phyloP scores from a whole-genome alignment of 2,113 vertebrate species.

The Neodontobutis hainanensis region DNA sequence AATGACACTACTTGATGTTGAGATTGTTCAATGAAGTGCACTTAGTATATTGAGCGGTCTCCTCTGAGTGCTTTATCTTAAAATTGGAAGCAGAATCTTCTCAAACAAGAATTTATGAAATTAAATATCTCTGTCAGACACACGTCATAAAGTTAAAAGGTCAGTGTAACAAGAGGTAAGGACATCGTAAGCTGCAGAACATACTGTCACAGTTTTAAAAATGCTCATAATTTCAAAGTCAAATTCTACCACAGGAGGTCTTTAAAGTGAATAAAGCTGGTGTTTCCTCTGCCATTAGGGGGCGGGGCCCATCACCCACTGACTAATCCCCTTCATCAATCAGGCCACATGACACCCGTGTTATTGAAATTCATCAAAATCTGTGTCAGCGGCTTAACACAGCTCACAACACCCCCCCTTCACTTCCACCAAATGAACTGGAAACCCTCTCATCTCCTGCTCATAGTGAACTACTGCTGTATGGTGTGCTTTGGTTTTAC shows the following conservation, averaged over 20 bases:
- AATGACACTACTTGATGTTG: too few species aligned
- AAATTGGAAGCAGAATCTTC: too few species aligned
- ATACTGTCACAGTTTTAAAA: background rate
- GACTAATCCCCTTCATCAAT: constrained; percentile 44
- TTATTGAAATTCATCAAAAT: constrained; percentile 53
- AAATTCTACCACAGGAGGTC: background rate
- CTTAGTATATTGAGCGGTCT: too few species aligned
- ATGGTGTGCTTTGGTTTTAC: too few species aligned
- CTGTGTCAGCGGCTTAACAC: constrained; percentile 19
- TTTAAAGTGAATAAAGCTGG: constrained; percentile 30
- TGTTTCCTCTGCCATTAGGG: constrained; percentile 18
- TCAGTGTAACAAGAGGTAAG: too few species aligned
- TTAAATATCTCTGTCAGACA: too few species aligned
- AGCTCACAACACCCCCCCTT: constrained; percentile 12
- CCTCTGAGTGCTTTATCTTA: too few species aligned
- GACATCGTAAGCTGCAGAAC: background rate
- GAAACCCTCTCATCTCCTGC: background rate
- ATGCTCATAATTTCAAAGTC: background rate
- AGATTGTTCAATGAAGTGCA: too few species aligned
- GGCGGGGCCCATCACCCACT: constrained; percentile 18
- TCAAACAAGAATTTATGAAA: too few species aligned
- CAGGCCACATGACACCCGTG: constrained; percentile 25
- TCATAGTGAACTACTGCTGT: background rate
- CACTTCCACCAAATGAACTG: constrained; percentile 24
- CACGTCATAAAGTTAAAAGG: too few species aligned